Base-by-base conservation (phyloP, 2,888 invertebrate genomes). In the Athalia cordata region DNA sequence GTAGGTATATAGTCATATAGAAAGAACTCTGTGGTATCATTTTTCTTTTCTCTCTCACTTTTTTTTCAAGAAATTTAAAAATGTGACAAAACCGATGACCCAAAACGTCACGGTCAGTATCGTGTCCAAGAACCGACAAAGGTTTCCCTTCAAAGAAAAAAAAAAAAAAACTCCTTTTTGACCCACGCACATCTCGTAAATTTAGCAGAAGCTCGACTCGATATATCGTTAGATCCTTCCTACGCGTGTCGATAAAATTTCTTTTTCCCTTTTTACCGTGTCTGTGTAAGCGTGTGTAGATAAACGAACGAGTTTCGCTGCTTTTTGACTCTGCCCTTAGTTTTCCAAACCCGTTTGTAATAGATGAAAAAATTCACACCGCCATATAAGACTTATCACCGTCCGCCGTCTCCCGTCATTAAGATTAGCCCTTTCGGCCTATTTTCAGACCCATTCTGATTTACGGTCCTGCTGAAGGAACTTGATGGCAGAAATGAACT, bases 31-130 rank as follows among this genome's bases (percentile, higher is more conserved):
- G 29, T 29, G 29, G 29, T 29, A 29, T 29, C 0, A 29, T 50
- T 8, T 50, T 13, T 66, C 15, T 15, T 13, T 65, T 47, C 6
- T 9, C 13, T 50, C 15, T 15, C 5, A 15, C 2, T 49, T 29
- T 45, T 45, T n/a, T 45, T 43, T 7, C 1, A 6, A 4, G 47
- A 72, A 59, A 59, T 59, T 72, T 62, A 13, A 77, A 77, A 77
- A 77, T 77, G 68, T 77, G 77, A 77, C 77, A 72, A 50, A 77
- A 57, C 70, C 74, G 74, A 64, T 72, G 78, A 72, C 74, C 65
- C 64, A 65, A 75, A 47, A 75, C 78, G 78, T 75, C 64, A 75
- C 78, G 74, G 74, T 78, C 78, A 72, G 64, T 61, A 45, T 29
- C 13, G 4, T 3, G 78, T 75, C 45, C 11, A 29, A 55, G 13